Percentiles rank a stretch among this genome's conserved stretches.
Conservation (phyloP, 2,888 invertebrate species). For the Cotesia congregata region DNA sequence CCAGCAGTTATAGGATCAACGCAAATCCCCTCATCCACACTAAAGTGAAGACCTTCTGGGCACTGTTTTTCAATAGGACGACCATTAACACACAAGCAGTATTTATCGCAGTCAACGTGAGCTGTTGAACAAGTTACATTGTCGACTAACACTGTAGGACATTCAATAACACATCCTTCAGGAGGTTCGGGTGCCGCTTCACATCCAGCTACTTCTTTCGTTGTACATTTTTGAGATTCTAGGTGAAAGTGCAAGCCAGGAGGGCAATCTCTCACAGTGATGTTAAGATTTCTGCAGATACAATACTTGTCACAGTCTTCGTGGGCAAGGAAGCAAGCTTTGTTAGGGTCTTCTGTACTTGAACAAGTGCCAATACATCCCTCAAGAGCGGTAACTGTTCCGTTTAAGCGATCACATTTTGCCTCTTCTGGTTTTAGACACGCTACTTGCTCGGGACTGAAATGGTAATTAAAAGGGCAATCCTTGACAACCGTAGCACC, state of each 20-base stretch:
- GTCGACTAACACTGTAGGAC: neutral
- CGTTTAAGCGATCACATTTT: neutral
- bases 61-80: slow-evolving; percentile 18
- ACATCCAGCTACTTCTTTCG: neutral
- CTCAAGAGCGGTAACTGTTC: neutral
- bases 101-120: slow-evolving; percentile 20
- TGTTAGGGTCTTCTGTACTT: neutral
- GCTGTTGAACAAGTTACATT: neutral
- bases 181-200: neutral
- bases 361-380: neutral
- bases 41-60: slow-evolving; percentile 30
- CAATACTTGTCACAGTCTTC: neutral
- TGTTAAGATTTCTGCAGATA: neutral
- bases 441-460: neutral
- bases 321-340: neutral
- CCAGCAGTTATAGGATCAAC: slow-evolving; percentile 11
- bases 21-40: slow-evolving; percentile 7
- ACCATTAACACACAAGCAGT: slow-evolving; percentile 24
- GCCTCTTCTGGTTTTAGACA: neutral
- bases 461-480: neutral
- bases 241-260: neutral
- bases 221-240: neutral
- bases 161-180: neutral
- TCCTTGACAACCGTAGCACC: neutral
- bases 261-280: neutral